Evolutionary conservation across 2,113 vertebrate species (phyloP).

Genomic region (Desmodus rotundus): DNA sequence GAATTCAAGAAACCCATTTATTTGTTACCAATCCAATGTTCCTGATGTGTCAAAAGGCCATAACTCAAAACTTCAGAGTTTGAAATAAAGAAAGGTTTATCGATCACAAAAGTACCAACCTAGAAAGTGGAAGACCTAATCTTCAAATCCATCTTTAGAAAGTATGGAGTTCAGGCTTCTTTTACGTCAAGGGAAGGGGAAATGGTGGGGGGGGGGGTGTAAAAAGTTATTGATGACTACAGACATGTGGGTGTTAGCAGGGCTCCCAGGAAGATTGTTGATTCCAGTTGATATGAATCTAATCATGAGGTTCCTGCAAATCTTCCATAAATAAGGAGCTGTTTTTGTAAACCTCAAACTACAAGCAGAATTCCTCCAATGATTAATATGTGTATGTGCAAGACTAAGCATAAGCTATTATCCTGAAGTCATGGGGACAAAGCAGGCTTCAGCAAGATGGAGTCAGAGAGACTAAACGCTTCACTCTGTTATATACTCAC

Average conservation of each 20-base stretch:
- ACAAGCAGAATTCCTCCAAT: background rate
- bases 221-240: background rate
- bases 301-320: background rate
- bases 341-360: background rate
- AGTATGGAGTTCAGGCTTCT: background rate
- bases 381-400: background rate
- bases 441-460: background rate
- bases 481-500: background rate
- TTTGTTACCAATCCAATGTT: background rate
- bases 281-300: background rate
- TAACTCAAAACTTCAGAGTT: background rate
- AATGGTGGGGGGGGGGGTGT: background rate
- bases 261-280: background rate
- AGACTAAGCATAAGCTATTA: background rate
- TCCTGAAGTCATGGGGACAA: background rate
- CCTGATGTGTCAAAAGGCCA: background rate
- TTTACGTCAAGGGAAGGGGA: background rate
- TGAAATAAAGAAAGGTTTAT: background rate
- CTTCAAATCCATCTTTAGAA: background rate
- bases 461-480: background rate
- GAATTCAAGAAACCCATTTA: background rate
- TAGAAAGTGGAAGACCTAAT: background rate
- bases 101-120: background rate
- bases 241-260: background rate
- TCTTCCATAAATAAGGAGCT: background rate